Percentiles rank a stretch among this genome's conserved stretches.
Conservation (phyloP, 2,888 invertebrate species). For the Drosophila paramelanica region DNA sequence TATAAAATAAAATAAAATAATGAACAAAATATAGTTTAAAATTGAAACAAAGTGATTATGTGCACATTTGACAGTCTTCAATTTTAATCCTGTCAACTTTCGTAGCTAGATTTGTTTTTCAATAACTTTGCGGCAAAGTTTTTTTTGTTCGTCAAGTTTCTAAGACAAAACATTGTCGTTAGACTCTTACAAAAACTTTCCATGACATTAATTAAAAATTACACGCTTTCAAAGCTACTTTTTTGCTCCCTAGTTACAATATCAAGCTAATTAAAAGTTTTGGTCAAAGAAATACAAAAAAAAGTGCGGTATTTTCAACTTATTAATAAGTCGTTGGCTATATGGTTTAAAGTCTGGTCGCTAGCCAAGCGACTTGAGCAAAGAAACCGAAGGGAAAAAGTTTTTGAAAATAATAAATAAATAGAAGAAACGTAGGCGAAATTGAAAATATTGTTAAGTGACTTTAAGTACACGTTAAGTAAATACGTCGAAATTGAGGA, state of each 20-base stretch:
- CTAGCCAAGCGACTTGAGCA: conserved; percentile 1
- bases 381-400: conserved; percentile 16
- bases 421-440: conserved; percentile 18
- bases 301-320: conserved; percentile 60
- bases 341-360: conserved; percentile 40
- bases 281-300: conserved; percentile 51
- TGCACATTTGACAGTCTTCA: neutral
- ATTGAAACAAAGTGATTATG: conserved; percentile 7
- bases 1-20: neutral
- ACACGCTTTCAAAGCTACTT: conserved; percentile 41
- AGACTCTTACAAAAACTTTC: conserved; percentile 41
- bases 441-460: conserved; percentile 55
- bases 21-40: conserved; percentile 1
- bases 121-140: conserved; percentile 36
- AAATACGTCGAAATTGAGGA: conserved; percentile 54
- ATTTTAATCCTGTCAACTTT: conserved; percentile 35
- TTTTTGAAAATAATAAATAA: conserved; percentile 40
- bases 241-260: conserved; percentile 47
- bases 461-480: conserved; percentile 52
- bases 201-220: conserved; percentile 67
- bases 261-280: conserved; percentile 79
- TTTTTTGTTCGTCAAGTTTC: conserved; percentile 35
- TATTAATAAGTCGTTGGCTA: conserved; percentile 61
- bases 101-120: conserved; percentile 34
- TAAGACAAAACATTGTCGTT: conserved; percentile 54